Evolutionary conservation across 2,888 invertebrate species (phyloP), one percentile per base, ranked within the genome.

Genomic region (Mesorhabditis belari): DNA sequence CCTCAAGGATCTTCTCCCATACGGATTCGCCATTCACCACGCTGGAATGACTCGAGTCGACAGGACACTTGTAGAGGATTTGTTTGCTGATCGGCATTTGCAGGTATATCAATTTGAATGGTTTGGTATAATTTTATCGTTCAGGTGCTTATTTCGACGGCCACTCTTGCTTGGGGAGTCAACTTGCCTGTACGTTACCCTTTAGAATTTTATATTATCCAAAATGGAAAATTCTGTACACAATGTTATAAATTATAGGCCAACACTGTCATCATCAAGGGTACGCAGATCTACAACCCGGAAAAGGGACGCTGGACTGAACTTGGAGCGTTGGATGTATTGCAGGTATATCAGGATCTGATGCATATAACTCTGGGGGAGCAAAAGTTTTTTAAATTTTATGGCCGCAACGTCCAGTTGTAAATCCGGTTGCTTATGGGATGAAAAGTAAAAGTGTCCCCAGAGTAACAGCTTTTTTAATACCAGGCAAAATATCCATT

Each of bases 11-110:
- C 84, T 99, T 62, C 84, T 99, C 52, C 95, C 98, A 0, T 99
- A 98, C 83, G 98, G 95, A 0, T 98, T 99, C 84, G 98, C 94
- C 5, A 98, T 99, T 69, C 98, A 98, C 88, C 98, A 98, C 85
- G 98, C 98, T 76, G 98, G 98, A 69, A 98, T 98, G 96, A 92
- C 91, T 51, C 86, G 82, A 62, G 93, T 98, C 0, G 98, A 98
- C 85, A 87, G 98, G 81, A 95, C 95, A 0, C 85, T 99, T 49
- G 98, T 98, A 0, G 98, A 99, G 82, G 98, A 98, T 86, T 85
- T 99, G 69, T 98, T 99, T 85, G 94, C 92, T 2, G 98, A 98
- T 82, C 86, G 92, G 59, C 98, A 98, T 81, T 93, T 99, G 81
- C 94, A 95, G 85, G 77, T 77, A 99, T 25, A 26, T 17, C 56